A percentile compares a stretch with the other conserved stretches of the same genome.
These are phyloP conservation scores for Nasonia vitripennis DNA, from an alignment of 1,140 invertebrate genomes.

Conservation along the genomic window DNA sequence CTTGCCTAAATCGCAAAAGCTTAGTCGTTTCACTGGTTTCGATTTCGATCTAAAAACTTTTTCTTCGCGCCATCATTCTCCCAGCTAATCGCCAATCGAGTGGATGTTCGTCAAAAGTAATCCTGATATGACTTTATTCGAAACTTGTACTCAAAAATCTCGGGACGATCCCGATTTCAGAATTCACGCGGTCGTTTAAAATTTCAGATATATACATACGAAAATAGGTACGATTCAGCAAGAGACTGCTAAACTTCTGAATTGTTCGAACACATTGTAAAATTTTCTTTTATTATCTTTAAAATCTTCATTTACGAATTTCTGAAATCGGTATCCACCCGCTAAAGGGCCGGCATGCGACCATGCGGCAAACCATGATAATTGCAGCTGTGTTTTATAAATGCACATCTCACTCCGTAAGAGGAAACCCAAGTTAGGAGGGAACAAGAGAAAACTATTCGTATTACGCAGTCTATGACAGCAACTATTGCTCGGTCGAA, in stretches of 20 bases:
- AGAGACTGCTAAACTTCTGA: neutral
- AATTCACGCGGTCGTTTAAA: neutral
- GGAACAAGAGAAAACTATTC: constrained; percentile 8
- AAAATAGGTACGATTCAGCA: neutral
- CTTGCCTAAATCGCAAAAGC: neutral
- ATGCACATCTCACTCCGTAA: neutral
- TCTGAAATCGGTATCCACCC: neutral
- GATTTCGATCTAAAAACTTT: neutral
- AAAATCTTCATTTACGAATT: neutral
- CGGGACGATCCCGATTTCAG: neutral
- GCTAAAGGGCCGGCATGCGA: neutral
- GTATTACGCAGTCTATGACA: constrained; percentile 49
- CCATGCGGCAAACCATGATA: neutral
- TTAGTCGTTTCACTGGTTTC: neutral
- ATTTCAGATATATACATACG: neutral
- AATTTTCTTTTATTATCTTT: neutral
- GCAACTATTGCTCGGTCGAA: constrained; percentile 24
- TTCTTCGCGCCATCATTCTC: neutral
- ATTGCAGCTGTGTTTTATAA: neutral
- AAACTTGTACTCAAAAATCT: neutral
- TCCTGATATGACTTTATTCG: neutral
- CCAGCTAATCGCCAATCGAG: neutral
- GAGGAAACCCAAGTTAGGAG: neutral
- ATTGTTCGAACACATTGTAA: neutral
- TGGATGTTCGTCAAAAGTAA: neutral